Conservation (phyloP, 2,888 invertebrate genomes). For the Phyto melanocephala region DNA sequence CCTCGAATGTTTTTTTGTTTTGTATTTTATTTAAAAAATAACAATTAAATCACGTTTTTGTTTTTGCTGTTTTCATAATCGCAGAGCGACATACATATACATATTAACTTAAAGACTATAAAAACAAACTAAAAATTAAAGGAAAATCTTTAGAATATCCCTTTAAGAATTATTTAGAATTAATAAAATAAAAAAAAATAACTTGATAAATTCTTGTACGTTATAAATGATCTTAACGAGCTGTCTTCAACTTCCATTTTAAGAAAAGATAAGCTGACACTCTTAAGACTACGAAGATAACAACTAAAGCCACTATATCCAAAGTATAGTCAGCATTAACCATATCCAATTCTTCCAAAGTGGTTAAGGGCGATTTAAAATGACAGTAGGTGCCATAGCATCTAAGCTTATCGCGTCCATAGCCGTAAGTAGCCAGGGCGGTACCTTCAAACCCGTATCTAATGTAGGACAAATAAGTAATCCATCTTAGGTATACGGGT, state of each 20-base stretch:
- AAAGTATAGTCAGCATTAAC: slow-evolving; percentile 87
- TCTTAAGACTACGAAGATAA: slow-evolving; percentile 89
- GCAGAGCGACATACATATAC: slow-evolving; percentile 11
- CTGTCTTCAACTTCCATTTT: slow-evolving; percentile 90
- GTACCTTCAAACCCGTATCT: slow-evolving; percentile 97
- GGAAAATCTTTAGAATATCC: slow-evolving; percentile 6
- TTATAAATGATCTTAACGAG: slow-evolving; percentile 81
- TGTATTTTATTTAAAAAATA: slow-evolving; percentile 26
- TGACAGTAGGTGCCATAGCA: slow-evolving; percentile 92
- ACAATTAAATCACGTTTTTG: slow-evolving; percentile 42
- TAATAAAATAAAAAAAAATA: slow-evolving; percentile 1
- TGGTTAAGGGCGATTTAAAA: slow-evolving; percentile 89
- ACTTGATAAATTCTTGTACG: slow-evolving; percentile 23
- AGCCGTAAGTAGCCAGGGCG: slow-evolving; percentile 94
- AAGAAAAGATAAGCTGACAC: slow-evolving; percentile 91
- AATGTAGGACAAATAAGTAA: slow-evolving; percentile 96
- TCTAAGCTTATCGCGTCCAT: slow-evolving; percentile 87
- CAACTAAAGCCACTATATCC: slow-evolving; percentile 88
- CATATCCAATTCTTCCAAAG: slow-evolving; percentile 93
- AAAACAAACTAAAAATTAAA: slow-evolving; percentile 42
- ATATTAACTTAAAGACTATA: slow-evolving; percentile 29
- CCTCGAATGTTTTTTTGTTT: slow-evolving; percentile 21
- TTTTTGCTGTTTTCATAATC: slow-evolving; percentile 32
- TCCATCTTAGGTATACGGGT: slow-evolving; percentile 95
- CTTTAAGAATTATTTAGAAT: slow-evolving; percentile 8